Evolutionary conservation across 1,140 invertebrate genomes (phyloP), one percentile per base, ranked within the genome.

Genomic region (Megalopta genalis): DNA sequence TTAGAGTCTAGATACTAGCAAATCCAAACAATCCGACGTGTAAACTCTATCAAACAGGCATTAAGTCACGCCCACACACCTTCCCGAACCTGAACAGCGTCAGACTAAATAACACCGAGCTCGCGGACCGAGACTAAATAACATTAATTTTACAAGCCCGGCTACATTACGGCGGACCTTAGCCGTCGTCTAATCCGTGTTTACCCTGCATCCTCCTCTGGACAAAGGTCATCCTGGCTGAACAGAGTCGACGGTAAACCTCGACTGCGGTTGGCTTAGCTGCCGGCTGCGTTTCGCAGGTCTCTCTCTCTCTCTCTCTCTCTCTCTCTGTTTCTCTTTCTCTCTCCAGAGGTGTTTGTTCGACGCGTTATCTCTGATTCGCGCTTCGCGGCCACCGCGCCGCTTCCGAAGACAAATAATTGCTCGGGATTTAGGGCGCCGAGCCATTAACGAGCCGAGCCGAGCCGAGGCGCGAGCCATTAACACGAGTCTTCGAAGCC

Each of bases 251-350:
- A 49, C 59, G 8, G 27, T 57, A 21, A 49, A 62, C 12, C 52
- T 62, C 74, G 66, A 69, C 59, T 39, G 25, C 57, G 59, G 37
- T 77, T 77, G 66, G 74, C 74, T 77, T 62, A 69, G 66, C 59
- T 54, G 54, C 65, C 49, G 49, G n/a, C 25, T 37, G 8, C n/a
- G 2, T 14, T 62, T 23, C 32, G 32, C 32, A 4, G 32, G 1
- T 32, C 32, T 32, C 32, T 32, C 32, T 32, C 32, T 32, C 32
- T 32, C 32, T 32, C 32, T 32, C 32, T 32, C 32, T 32, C 32
- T 32, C 32, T 32, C 4, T 32, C 32, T 32, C 32, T 32, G 4
- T 32, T 32, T 32, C 32, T 32, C 32, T 32, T 32, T 32, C 32
- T 32, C 32, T 32, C 32, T 32, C 32, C 32, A 4, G 4, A 32